Conservation (phyloP, 2,113 vertebrate species). For the Trematocara nigrifrons region DNA sequence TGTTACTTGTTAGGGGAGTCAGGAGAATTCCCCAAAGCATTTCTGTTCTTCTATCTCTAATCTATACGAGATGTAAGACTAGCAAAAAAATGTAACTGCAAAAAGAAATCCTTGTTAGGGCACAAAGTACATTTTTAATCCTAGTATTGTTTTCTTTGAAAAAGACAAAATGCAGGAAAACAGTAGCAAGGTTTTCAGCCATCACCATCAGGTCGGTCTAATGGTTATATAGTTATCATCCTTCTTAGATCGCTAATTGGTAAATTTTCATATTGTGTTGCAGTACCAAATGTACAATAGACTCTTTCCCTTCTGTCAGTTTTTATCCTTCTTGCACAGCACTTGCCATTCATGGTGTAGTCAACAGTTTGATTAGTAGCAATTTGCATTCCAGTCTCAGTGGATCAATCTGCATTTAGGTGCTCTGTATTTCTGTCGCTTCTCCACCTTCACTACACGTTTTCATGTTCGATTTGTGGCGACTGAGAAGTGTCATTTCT, state of each 20-base stretch:
- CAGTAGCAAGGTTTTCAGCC: not conserved
- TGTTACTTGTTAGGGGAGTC: not conserved
- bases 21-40: not conserved
- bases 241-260: not conserved
- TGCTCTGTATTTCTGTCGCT: conserved; percentile 19
- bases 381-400: conserved; percentile 39
- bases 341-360: conserved; percentile 11
- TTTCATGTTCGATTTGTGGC: conserved; percentile 23
- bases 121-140: not conserved
- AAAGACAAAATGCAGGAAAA: not conserved
- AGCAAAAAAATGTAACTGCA: not conserved
- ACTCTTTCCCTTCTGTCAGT: not conserved
- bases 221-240: not conserved
- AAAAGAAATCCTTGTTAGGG: not conserved
- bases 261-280: not conserved
- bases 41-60: not conserved
- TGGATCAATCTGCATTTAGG: conserved; percentile 44
- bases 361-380: conserved; percentile 56
- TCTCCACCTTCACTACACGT: conserved; percentile 27
- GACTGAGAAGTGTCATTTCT: not conserved
- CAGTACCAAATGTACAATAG: not conserved
- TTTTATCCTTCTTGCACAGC: not conserved
- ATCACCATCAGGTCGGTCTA: not conserved
- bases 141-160: not conserved
- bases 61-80: not conserved